phyloP scores from a whole-genome alignment of 1,140 invertebrate genomes.

The Phthorimaea operculella region DNA sequence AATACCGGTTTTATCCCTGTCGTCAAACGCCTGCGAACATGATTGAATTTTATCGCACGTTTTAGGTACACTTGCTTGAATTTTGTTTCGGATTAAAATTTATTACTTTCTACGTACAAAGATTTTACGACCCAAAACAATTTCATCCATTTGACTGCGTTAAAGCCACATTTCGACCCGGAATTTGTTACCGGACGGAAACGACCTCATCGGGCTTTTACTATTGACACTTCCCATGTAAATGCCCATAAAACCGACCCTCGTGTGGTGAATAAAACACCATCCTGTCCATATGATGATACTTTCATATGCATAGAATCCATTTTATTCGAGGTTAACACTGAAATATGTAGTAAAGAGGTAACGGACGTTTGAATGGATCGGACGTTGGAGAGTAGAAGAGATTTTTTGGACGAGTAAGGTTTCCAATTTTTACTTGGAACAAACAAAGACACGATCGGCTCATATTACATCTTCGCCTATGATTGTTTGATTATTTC shows the following conservation, averaged over 20 bases:
- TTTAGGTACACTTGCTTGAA: constrained; percentile 1
- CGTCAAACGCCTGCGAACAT: constrained; percentile 26
- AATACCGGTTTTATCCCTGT: too few species aligned
- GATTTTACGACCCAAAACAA: too few species aligned
- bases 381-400: background rate
- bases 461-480: too few species aligned
- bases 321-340: constrained; percentile 55
- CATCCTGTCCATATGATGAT: constrained; percentile 51
- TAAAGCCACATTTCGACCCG: background rate
- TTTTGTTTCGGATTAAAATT: constrained; percentile 1
- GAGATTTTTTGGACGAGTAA: too few species aligned
- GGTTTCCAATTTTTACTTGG: too few species aligned
- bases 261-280: constrained; percentile 46
- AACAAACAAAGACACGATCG: too few species aligned
- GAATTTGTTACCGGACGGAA: constrained; percentile 13
- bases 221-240: constrained; percentile 54
- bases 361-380: constrained; percentile 12
- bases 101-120: background rate
- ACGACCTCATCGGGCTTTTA: constrained; percentile 45
- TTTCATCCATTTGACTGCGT: constrained; percentile 7
- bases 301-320: constrained; percentile 63
- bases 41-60: constrained; percentile 49
- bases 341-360: constrained; percentile 37
- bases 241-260: constrained; percentile 52
- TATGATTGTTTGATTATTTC: too few species aligned